Evolutionary conservation across 2,113 vertebrate species (phyloP).

Genomic region (Plestiodon gilberti): DNA sequence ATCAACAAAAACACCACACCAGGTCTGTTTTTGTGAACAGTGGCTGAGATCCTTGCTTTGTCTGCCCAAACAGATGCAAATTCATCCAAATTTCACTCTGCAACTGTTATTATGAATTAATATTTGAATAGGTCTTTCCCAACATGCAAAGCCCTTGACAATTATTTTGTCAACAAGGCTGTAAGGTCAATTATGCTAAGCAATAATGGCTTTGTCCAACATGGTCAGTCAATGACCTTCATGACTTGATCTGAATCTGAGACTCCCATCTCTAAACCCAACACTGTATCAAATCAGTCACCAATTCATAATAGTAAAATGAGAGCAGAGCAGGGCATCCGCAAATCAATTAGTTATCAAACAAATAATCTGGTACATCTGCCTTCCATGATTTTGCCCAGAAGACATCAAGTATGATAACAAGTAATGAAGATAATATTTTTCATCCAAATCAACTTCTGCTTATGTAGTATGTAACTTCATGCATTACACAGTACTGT

Average conservation of each 20-base stretch:
- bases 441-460: neutral
- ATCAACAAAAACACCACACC: no score
- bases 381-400: neutral
- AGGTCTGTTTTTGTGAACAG: neutral
- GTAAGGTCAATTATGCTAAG: neutral
- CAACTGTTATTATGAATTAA: neutral
- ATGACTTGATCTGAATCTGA: neutral
- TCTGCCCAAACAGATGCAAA: no score
- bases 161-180: neutral
- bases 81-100: neutral
- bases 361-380: neutral
- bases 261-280: neutral
- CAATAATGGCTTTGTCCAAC: neutral
- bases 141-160: neutral
- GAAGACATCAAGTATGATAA: neutral
- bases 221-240: no score
- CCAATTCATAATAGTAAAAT: neutral
- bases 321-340: neutral
- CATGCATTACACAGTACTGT: neutral
- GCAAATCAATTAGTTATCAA: neutral
- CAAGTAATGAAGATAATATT: neutral
- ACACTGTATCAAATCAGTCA: neutral
- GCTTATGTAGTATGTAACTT: neutral
- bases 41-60: neutral
- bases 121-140: neutral